Percentiles rank a stretch among this genome's conserved stretches.
These are phyloP conservation scores for Enteromius radiatus DNA, from an alignment of 2,797 vertebrate species.

Conservation along the genomic window DNA sequence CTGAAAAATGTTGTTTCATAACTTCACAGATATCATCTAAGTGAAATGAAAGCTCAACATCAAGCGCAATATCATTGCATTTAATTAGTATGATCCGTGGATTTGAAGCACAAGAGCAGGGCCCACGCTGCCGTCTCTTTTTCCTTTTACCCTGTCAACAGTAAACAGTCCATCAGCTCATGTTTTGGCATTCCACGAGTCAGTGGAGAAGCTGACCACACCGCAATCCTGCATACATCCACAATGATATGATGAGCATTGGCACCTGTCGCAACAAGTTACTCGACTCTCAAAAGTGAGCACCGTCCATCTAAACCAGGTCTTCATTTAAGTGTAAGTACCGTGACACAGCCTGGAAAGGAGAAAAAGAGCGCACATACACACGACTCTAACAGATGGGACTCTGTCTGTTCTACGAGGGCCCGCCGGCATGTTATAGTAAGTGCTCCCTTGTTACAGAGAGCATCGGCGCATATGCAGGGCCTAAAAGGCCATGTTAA, in stretches of 20 bases:
- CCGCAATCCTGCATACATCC: constrained; percentile 64
- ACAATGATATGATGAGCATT: constrained; percentile 74
- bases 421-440: constrained; percentile 58
- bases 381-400: constrained; percentile 48
- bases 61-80: constrained; percentile 33
- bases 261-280: constrained; percentile 77
- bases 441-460: constrained; percentile 58
- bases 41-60: constrained; percentile 3
- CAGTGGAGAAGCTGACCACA: constrained; percentile 65
- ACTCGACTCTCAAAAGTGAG: constrained; percentile 62
- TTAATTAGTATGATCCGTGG: neutral
- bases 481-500: constrained; percentile 51
- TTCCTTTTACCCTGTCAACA: constrained; percentile 60
- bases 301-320: constrained; percentile 45
- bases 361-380: constrained; percentile 48
- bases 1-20: neutral
- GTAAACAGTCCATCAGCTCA: constrained; percentile 65
- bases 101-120: neutral
- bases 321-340: constrained; percentile 64
- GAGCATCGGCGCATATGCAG: constrained; percentile 51
- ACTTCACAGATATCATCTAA: neutral
- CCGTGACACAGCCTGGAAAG: constrained; percentile 55
- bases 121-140: neutral
- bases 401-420: constrained; percentile 35
- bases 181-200: constrained; percentile 33